Evolutionary conservation across 2,113 vertebrate species (phyloP), one percentile per base, ranked within the genome.

Genomic region (Acinonyx jubatus): DNA sequence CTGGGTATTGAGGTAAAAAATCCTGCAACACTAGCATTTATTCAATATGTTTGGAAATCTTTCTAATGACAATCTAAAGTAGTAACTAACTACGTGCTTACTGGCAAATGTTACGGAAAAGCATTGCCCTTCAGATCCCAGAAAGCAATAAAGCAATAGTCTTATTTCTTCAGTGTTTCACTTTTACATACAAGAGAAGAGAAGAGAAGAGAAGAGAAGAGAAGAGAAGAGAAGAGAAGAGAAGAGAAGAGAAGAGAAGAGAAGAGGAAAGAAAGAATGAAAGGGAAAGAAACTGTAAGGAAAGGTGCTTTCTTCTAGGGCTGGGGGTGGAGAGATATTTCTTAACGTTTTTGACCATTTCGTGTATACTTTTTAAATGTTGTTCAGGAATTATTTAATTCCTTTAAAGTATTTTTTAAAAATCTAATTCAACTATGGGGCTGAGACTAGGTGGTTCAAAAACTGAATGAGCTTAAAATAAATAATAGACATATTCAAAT

Each of bases 401-500:
- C 18, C 18, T 91, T 81, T n/a, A 87, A 87, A 84, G 10, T 89
- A 63, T 21, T 94, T 90, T 69, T 11, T 21, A 91, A 27, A 69
- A 89, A 82, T 82, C 16, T 36, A 63, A 66, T 69, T 96, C 52
- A 92, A 78, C 27, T 83, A 81, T 78, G 29, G 19, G 38, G 1
- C 6, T 73, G 69, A 74, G 18, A 61, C 11, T 57, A 85, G 52
- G 36, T 38, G 18, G 10, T 84, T 76, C n/a, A 41, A 69, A 93
- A 87, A 57, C 4, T 36, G 31, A 93, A 78, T 73, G 57, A n/a
- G 19, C 3, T 89, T 93, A 74, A 91, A 85, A 74, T 29, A 91
- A 92, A 50, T 73, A 89, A 45, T 82, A 92, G 12, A 45, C 15
- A 65, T 31, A 83, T 97, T 41, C 65, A 91, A 83, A 71, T 74